Conservation (phyloP, 2,888 invertebrate genomes). For the Encarsia formosa region DNA sequence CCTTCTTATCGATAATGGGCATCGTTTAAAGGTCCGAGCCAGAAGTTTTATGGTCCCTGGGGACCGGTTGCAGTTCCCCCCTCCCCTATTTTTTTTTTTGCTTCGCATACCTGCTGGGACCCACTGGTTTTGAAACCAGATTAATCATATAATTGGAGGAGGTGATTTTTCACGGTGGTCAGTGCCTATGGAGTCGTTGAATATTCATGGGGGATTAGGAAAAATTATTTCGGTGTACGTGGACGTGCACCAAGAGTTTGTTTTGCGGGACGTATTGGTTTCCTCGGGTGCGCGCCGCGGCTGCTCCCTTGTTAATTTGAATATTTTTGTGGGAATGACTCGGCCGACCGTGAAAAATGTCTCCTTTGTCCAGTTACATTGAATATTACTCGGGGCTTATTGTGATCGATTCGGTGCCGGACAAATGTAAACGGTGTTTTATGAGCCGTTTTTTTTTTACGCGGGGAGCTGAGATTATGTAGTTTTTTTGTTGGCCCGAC, state of each 20-base stretch:
- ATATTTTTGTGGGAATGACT: too few relatives aligned
- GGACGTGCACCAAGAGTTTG: background rate
- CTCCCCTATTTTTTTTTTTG: constrained; percentile 34
- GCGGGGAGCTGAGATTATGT: too few relatives aligned
- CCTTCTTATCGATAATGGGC: constrained; percentile 25
- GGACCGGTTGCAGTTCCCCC: constrained; percentile 42
- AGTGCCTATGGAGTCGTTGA: constrained; percentile 9
- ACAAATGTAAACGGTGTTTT: too few relatives aligned
- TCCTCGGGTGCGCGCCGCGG: too few relatives aligned
- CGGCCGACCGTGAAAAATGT: too few relatives aligned
- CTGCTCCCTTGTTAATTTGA: too few relatives aligned
- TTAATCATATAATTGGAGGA: background rate
- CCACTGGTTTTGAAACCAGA: background rate
- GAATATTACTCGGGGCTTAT: too few relatives aligned
- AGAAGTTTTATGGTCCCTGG: constrained; percentile 22
- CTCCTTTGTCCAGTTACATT: too few relatives aligned
- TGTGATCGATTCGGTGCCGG: too few relatives aligned
- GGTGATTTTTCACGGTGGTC: constrained; percentile 18
- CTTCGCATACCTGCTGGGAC: constrained; percentile 2
- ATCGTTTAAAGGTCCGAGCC: constrained; percentile 14
- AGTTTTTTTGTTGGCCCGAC: too few relatives aligned
- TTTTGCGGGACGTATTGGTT: too few relatives aligned
- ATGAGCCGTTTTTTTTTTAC: too few relatives aligned
- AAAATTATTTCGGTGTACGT: constrained; percentile 2
- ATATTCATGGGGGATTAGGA: constrained; percentile 24